These are phyloP conservation scores for Galeopterus variegatus DNA, from an alignment of 2,113 vertebrate species.

Conservation along the genomic window DNA sequence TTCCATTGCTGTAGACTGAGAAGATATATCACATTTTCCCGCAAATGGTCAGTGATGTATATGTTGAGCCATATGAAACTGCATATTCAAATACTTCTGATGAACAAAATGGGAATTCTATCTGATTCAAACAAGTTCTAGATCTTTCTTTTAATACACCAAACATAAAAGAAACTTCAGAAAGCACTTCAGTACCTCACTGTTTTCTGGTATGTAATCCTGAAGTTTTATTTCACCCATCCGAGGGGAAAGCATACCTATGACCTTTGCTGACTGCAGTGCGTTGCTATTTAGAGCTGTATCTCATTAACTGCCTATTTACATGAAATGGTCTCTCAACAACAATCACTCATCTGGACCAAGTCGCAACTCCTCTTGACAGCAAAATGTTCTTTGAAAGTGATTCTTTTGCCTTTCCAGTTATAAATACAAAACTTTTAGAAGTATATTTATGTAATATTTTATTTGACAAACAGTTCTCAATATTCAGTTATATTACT, in stretches of 20 bases:
- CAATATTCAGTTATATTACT: constrained; percentile 4
- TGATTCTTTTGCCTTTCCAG: neutral
- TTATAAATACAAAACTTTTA: constrained; percentile 30
- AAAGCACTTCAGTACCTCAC: neutral
- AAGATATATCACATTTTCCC: neutral
- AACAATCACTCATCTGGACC: constrained; percentile 10
- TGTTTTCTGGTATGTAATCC: neutral
- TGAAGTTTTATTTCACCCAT: neutral
- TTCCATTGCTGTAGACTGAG: neutral
- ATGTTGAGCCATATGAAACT: neutral
- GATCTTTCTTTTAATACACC: neutral
- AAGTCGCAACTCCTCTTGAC: neutral
- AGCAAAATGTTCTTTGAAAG: constrained; percentile 44
- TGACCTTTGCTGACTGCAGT: constrained; percentile 3
- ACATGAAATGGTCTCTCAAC: constrained; percentile 43
- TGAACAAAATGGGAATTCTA: neutral
- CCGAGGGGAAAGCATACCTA: neutral
- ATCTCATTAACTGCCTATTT: neutral
- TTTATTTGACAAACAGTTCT: constrained; percentile 2
- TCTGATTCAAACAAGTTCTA: neutral
- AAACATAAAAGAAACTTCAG: neutral
- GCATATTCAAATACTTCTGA: constrained; percentile 8
- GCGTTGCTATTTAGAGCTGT: neutral
- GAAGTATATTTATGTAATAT: neutral
- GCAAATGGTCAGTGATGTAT: neutral